Evolutionary conservation across 2,888 invertebrate genomes (phyloP), one percentile per base, ranked within the genome.

Genomic region (Tanypteryx hageni): DNA sequence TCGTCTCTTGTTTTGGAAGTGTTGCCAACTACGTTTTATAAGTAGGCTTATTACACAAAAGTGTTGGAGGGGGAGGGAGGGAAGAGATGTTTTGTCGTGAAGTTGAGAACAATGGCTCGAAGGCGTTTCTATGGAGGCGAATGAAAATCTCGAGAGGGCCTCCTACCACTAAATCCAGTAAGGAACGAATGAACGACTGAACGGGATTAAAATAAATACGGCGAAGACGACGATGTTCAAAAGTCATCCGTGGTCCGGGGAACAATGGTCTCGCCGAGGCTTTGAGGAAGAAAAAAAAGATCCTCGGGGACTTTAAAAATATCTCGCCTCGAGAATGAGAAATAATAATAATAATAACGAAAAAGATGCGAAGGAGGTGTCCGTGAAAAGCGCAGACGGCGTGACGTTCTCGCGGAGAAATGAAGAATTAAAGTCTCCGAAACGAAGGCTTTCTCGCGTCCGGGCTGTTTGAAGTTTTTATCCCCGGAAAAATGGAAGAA

Each of bases 151-250:
- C 76, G 22, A 76, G 76, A 3, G 44, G 44, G 44, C 1, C 44
- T 44, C 44, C 44, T 44, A 44, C 22, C 27, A 27, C 10, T 76
- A 76, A 76, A 76, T 76, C 76, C 76, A 13, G 22, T 76, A 27
- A 76, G 76, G 76, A 76, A 76, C 22, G 76, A 76, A 76, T 76
- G 27, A 76, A 76, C 76, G 76, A 76, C 11, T 27, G 76, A 76
- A 76, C 22, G 76, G 76, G 27, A 76, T 27, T 27, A 27, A 76
- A 76, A 76, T 76, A 76, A 76, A 76, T 76, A 76, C 76, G 76
- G 76, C 76, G 22, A 27, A 22, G 76, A 18, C 76, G 22, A 27
- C 22, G 76, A 18, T 27, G 76, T 76, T 76, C 27, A 27, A 22
- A 76, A 76, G 76, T 76, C 76, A 76, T 76, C 76, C 14, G 22